Percentiles rank a stretch among this genome's conserved stretches.
These are phyloP conservation scores for Crocallis elinguaria DNA, from an alignment of 2,888 invertebrate genomes.

Conservation along the genomic window DNA sequence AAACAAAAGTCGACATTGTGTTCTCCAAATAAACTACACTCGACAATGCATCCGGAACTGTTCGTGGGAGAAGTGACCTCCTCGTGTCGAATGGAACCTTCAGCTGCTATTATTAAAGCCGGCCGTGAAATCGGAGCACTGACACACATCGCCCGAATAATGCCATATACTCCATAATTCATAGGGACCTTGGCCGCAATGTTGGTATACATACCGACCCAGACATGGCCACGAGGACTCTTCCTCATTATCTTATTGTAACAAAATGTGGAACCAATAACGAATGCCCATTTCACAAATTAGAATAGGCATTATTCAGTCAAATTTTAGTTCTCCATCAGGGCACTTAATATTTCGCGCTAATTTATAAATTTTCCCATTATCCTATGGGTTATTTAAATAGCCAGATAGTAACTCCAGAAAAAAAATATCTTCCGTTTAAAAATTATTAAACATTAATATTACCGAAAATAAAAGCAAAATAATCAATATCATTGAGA, in stretches of 20 bases:
- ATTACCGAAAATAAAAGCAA: too few relatives aligned
- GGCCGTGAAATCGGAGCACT: slow-evolving; percentile 80
- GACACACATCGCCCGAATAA: slow-evolving; percentile 80
- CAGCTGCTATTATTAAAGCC: slow-evolving; percentile 75
- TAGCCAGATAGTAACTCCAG: too few relatives aligned
- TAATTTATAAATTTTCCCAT: too few relatives aligned
- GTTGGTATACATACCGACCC: slow-evolving; percentile 40
- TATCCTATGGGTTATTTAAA: too few relatives aligned
- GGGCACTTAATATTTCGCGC: too few relatives aligned
- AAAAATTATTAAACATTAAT: too few relatives aligned
- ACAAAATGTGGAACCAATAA: slow-evolving; percentile 17
- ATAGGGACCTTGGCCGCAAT: slow-evolving; percentile 81
- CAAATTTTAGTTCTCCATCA: neutral
- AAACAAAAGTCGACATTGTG: slow-evolving; percentile 30
- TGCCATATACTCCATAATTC: slow-evolving; percentile 83
- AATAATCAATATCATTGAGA: neutral
- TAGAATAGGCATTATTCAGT: neutral
- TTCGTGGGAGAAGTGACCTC: slow-evolving; percentile 71
- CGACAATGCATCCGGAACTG: slow-evolving; percentile 66
- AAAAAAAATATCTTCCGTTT: too few relatives aligned
- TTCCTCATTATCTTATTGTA: slow-evolving; percentile 24
- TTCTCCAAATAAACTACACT: slow-evolving; percentile 38
- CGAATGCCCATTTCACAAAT: neutral
- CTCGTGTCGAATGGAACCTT: slow-evolving; percentile 75
- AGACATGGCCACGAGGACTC: slow-evolving; percentile 39